Percentiles rank a stretch among this genome's conserved stretches.
Evolutionary conservation across 2,113 vertebrate genomes (phyloP).

Genomic region (Diadophis punctatus): DNA sequence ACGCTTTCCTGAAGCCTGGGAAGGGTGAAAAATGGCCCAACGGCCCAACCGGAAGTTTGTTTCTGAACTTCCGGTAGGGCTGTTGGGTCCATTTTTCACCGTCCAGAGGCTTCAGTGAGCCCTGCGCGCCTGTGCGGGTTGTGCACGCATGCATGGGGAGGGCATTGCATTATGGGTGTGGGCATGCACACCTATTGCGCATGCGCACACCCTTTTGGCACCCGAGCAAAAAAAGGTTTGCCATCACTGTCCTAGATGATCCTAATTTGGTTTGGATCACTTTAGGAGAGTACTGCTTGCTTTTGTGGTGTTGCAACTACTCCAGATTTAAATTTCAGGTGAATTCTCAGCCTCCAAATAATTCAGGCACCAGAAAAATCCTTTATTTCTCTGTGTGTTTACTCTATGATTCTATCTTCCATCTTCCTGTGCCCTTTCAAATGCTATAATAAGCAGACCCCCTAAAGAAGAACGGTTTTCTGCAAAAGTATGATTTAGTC

Average conservation of each 20-base stretch:
- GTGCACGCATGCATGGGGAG: too few relatives aligned
- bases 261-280: not conserved
- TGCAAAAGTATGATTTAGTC: not conserved
- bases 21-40: too few relatives aligned
- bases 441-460: not conserved
- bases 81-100: too few relatives aligned
- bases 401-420: not conserved
- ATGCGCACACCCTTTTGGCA: too few relatives aligned
- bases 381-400: not conserved
- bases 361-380: not conserved
- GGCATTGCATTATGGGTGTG: too few relatives aligned
- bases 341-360: not conserved
- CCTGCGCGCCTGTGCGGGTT: too few relatives aligned
- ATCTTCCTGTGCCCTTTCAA: not conserved
- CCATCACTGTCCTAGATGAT: not conserved
- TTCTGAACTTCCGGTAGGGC: too few relatives aligned
- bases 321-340: not conserved
- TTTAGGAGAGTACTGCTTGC: not conserved
- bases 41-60: too few relatives aligned
- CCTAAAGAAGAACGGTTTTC: not conserved
- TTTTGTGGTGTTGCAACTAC: not conserved
- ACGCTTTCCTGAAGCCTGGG: too few relatives aligned
- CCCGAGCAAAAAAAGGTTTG: too few relatives aligned
- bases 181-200: too few relatives aligned
- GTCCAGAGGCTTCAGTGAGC: too few relatives aligned